Percentiles rank a stretch among this genome's conserved stretches.
phyloP scores from a whole-genome alignment of 2,888 invertebrate species.

The Heliconius sara region DNA sequence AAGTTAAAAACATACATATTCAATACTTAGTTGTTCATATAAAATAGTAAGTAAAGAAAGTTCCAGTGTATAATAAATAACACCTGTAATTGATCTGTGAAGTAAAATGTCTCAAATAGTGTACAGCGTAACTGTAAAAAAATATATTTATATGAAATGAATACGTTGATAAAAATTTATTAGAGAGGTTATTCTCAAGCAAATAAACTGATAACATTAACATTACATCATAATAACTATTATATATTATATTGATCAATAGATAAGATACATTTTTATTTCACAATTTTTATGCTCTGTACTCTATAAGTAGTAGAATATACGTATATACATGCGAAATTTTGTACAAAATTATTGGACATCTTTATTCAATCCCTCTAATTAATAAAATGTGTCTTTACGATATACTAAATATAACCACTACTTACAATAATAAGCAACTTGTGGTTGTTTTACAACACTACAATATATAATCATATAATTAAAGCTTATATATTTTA shows the following conservation, averaged over 20 bases:
- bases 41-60: not conserved
- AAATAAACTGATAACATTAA: not conserved
- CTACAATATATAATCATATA: slow-evolving; percentile 15
- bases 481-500: slow-evolving; percentile 5
- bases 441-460: slow-evolving; percentile 12
- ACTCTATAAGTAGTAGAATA: not conserved
- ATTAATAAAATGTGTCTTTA: slow-evolving; percentile 11
- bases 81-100: not conserved
- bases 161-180: not conserved
- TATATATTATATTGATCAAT: not conserved
- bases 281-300: not conserved
- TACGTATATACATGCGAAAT: slow-evolving; percentile 8
- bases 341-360: slow-evolving; percentile 7
- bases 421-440: slow-evolving; percentile 31
- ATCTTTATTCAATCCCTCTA: not conserved
- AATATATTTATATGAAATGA: not conserved
- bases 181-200: not conserved
- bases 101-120: slow-evolving; percentile 4
- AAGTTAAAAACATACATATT: not conserved
- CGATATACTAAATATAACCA: slow-evolving; percentile 11
- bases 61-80: not conserved
- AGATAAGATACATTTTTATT: not conserved
- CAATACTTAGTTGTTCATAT: not conserved
- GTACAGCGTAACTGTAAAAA: slow-evolving; percentile 8
- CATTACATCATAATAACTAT: not conserved